A percentile compares a stretch with the other conserved stretches of the same genome.
Evolutionary conservation across 2,113 vertebrate species (phyloP).

Genomic region (Henicopernis longicauda): DNA sequence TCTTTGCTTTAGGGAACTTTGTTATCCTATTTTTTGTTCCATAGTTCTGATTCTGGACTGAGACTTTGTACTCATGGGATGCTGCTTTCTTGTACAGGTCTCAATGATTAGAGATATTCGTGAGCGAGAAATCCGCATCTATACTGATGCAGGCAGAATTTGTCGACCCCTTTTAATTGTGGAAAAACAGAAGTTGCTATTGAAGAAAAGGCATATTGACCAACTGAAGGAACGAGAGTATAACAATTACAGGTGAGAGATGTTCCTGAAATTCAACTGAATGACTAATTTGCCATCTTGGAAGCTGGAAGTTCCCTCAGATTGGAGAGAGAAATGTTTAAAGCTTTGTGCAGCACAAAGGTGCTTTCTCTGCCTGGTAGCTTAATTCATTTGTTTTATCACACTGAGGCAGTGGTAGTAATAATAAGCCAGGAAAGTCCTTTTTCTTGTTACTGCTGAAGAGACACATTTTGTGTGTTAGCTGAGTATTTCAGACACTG

Average conservation of each 20-base stretch:
- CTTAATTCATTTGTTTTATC: neutral
- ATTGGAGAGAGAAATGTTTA: neutral
- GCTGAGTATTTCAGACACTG: neutral
- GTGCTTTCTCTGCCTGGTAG: neutral
- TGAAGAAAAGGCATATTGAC: conserved; percentile 97
- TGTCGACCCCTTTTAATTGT: conserved; percentile 95
- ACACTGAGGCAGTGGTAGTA: neutral
- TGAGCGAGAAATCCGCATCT: conserved; percentile 96
- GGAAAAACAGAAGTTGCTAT: conserved; percentile 93
- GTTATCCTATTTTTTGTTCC: neutral
- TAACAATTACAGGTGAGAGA: conserved; percentile 94
- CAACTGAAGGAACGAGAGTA: conserved; percentile 97
- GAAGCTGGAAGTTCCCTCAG: neutral
- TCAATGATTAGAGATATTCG: conserved; percentile 98
- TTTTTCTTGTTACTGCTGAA: neutral
- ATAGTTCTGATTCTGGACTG: neutral
- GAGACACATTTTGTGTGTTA: neutral
- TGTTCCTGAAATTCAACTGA: neutral
- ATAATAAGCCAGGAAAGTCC: neutral
- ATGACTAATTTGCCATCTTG: neutral
- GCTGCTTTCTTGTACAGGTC: conserved; percentile 74
- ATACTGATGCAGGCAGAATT: conserved; percentile 95
- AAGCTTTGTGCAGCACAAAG: neutral
- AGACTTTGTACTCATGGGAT: neutral
- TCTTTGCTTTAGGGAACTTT: neutral